Percentiles rank a stretch among this genome's conserved stretches.
Conservation (phyloP, 1,140 invertebrate species). For the Drosophila sproati region DNA sequence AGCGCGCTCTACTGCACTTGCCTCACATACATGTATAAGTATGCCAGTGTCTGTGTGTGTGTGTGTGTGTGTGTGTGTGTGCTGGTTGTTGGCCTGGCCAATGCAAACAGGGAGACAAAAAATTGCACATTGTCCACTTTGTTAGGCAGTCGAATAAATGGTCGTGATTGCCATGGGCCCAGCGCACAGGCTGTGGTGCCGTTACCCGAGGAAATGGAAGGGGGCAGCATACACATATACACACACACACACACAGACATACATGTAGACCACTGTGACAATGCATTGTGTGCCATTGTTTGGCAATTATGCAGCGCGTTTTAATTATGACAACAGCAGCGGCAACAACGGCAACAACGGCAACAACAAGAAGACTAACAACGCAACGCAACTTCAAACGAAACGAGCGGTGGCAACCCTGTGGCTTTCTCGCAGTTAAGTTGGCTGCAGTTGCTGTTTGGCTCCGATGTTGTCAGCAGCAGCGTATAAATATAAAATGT, state of each 20-base stretch:
- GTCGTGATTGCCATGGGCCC: slow-evolving; percentile 41
- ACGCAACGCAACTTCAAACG: slow-evolving; percentile 43
- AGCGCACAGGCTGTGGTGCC: slow-evolving; percentile 1
- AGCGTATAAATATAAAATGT: slow-evolving; percentile 69
- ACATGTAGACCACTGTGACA: background rate
- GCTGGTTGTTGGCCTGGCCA: slow-evolving; percentile 34
- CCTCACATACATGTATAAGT: background rate
- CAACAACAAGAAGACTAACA: slow-evolving; percentile 27
- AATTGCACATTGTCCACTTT: slow-evolving; percentile 44
- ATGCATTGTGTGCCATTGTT: slow-evolving; percentile 59
- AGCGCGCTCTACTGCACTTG: slow-evolving; percentile 19
- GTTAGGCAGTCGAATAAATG: slow-evolving; percentile 54
- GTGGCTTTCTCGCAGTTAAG: slow-evolving; percentile 43
- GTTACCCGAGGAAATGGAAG: background rate
- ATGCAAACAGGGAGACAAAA: slow-evolving; percentile 42
- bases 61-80: slow-evolving; percentile 18
- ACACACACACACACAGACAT: slow-evolving; percentile 5
- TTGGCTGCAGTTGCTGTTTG: slow-evolving; percentile 49
- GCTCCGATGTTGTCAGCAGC: slow-evolving; percentile 51
- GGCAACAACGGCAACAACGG: slow-evolving; percentile 46
- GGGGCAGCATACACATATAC: background rate
- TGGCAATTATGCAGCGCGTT: slow-evolving; percentile 79
- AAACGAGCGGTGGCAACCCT: slow-evolving; percentile 39
- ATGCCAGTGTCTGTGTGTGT: background rate
- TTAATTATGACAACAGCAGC: slow-evolving; percentile 77